These are phyloP conservation scores for Carassius gibelio DNA, from an alignment of 2,113 vertebrate species.

Conservation along the genomic window DNA sequence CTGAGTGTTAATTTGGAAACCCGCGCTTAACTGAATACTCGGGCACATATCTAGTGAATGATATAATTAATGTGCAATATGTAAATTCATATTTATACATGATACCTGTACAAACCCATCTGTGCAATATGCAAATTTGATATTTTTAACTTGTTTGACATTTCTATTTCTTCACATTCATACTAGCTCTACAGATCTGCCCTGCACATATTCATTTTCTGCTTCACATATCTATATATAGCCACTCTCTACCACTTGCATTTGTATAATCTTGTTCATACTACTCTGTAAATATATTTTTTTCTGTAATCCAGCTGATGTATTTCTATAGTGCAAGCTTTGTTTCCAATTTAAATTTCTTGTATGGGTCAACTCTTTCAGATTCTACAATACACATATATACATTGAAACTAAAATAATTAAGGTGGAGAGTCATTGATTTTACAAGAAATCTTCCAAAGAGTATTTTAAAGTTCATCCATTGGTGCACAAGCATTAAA, in stretches of 20 bases:
- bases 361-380: not conserved
- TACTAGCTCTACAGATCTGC: not conserved
- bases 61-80: not conserved
- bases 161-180: not conserved
- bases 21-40: not conserved
- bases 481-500: not conserved
- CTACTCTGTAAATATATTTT: not conserved
- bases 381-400: not conserved
- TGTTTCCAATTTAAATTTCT: not conserved
- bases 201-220: not conserved
- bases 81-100: conserved; percentile 1
- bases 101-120: not conserved
- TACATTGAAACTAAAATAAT: conserved; percentile 13
- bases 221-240: not conserved
- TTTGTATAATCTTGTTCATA: not conserved
- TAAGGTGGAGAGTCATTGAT: not conserved
- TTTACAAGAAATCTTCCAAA: not conserved
- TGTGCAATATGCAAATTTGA: not conserved
- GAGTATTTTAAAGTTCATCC: conserved; percentile 9
- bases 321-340: not conserved
- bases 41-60: not conserved
- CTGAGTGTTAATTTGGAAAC: conserved; percentile 6
- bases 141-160: not conserved
- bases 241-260: not conserved
- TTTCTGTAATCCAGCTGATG: not conserved